phyloP scores from a whole-genome alignment of 2,888 invertebrate species.

The Stenchaetothrips biformis region DNA sequence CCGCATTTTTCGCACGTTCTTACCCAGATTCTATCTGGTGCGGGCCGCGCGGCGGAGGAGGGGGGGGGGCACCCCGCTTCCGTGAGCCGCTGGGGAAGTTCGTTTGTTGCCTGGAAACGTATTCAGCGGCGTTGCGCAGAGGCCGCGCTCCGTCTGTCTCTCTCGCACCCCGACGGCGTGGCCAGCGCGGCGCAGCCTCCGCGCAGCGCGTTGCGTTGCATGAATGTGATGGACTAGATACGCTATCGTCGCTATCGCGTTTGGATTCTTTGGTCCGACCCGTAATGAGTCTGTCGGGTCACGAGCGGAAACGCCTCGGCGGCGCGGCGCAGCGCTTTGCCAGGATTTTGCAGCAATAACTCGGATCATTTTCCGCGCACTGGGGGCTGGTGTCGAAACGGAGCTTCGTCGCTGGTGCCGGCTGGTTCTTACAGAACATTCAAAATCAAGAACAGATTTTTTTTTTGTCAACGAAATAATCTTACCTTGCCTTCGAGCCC shows the following conservation, averaged over 20 bases:
- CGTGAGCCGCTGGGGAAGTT: background rate
- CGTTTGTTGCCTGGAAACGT: background rate
- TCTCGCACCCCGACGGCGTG: background rate
- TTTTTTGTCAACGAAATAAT: too few species aligned
- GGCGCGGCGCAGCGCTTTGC: background rate
- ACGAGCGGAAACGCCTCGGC: background rate
- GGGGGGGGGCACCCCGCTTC: background rate
- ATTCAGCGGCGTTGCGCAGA: background rate
- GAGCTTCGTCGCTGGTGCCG: background rate
- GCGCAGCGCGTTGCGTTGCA: background rate
- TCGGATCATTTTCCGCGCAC: background rate
- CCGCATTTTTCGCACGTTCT: conserved; percentile 19
- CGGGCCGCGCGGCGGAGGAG: background rate
- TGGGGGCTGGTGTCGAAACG: background rate
- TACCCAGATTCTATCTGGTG: background rate
- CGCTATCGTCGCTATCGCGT: background rate
- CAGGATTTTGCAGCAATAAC: too few species aligned
- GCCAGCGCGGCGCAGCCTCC: background rate
- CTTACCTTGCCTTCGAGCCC: too few species aligned
- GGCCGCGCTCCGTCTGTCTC: background rate
- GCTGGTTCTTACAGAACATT: background rate
- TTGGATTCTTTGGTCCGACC: background rate
- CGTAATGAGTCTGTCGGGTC: background rate
- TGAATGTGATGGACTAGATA: background rate
- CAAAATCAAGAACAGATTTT: too few species aligned